Percentiles rank a stretch among this genome's conserved stretches.
Evolutionary conservation across 2,113 vertebrate genomes (phyloP).

Genomic region (Grallaria varia): DNA sequence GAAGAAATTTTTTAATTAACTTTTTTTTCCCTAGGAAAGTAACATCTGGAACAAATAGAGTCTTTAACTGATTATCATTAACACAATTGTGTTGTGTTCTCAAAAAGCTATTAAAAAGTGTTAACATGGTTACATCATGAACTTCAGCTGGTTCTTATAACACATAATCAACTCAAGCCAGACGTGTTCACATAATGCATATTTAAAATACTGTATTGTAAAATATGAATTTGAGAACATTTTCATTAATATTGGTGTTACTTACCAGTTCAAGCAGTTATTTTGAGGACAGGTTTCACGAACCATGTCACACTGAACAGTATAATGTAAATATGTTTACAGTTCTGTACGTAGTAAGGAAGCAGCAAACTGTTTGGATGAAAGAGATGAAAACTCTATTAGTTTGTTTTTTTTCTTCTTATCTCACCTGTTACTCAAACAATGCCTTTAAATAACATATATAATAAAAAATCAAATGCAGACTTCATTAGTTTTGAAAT

Average conservation of each 20-base stretch:
- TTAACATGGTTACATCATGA: slow-evolving; percentile 72
- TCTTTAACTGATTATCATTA: slow-evolving; percentile 69
- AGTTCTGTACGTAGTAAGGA: not conserved
- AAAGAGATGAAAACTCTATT: not conserved
- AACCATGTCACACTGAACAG: not conserved
- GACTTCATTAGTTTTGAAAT: not conserved
- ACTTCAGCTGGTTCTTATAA: slow-evolving; percentile 71
- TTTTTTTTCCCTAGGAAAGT: not conserved
- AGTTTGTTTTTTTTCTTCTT: not conserved
- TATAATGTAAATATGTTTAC: not conserved
- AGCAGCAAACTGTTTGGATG: not conserved
- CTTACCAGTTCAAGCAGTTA: not conserved
- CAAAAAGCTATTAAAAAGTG: slow-evolving; percentile 71
- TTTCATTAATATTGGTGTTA: not conserved
- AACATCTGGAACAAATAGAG: slow-evolving; percentile 73
- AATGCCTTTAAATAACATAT: not conserved
- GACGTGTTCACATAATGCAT: slow-evolving; percentile 29
- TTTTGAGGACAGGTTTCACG: not conserved
- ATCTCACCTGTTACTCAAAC: not conserved
- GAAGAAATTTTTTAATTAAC: not conserved
- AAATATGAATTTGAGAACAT: not conserved
- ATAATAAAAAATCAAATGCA: not conserved
- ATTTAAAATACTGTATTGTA: slow-evolving; percentile 45
- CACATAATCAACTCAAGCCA: slow-evolving; percentile 51
- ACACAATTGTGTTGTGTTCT: slow-evolving; percentile 50